Base-by-base conservation (phyloP, 1,140 invertebrate species). In the Heliconius melpomene region DNA sequence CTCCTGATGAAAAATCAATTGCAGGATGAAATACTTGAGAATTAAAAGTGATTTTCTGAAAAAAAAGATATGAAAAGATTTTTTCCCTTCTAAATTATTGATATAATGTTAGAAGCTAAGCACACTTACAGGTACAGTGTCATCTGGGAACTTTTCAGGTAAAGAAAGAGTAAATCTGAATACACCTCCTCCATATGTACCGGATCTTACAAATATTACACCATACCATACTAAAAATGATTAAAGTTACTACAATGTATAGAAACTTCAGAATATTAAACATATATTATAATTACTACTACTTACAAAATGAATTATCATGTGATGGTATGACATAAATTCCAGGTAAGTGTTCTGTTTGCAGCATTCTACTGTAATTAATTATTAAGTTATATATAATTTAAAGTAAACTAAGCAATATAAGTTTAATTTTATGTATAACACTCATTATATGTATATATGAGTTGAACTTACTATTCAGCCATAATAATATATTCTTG, bases 271-370 rank as follows among this genome's bases (percentile, higher is more conserved):
- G 70, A 5, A 74, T 38, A n/a, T 38, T 73, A 40, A 20, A 50
- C 9, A 73, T 6, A n/a, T 66, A 66, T 66, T 29, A 16, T 18
- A 29, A 29, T 66, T 66, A 23, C 9, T 75, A n/a, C 38, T 85
- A 96, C 96, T 96, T 95, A 97, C 97, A 84, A 85, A 97, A 95
- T 70, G 97, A 96, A 89, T 96, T 97, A 86, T 96, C 96, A 87
- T 97, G 97, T 80, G 98, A 98, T 77, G 98, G 98, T 93, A 99
- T 98, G 6, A 98, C 97, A 95, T 99, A 99, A 80, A 99, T 96
- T 72, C 98, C 98, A 87, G 96, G 96, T 54, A 98, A 92, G 90
- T 97, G 97, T 95, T 98, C 97, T 77, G 96, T 97, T 88, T 97
- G 96, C 75, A 98, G 94, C 95, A 98, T 96, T 91, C 98, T 97